Evolutionary conservation across 1,140 invertebrate genomes (phyloP), one percentile per base, ranked within the genome.

Genomic region (Drosophila navojoa): DNA sequence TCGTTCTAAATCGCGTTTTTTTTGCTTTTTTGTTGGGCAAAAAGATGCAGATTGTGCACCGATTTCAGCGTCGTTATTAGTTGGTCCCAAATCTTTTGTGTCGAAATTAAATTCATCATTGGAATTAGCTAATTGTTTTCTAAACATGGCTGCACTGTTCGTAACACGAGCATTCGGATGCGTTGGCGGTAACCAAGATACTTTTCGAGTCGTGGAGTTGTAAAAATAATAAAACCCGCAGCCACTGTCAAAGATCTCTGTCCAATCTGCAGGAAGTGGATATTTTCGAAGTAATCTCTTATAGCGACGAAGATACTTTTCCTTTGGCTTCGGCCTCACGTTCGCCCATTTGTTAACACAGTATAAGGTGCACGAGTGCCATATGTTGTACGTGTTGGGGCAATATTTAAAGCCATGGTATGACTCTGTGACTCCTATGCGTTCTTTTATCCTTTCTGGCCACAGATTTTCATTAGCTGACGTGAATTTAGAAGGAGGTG

Each of bases 381-480:
- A 98, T 66, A 98, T 96, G 91, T 99, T 99, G 79, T 95, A 96
- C 92, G 98, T 99, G 91, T 99, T 99, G 3, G 99, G 99, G 92
- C 99, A 99, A 4, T 96, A 96, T 78, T 94, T 94, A 76, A 95
- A 95, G 32, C 95, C 95, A 32, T 94, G 93, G 78, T 94, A 94
- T 27, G 93, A 94, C 19, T 94, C 93, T 13, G 90, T 81, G 53
- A 94, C 93, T n/a, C 93, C 93, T 53, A 92, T 92, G 3, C 89
- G 75, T 32, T 82, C 54, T 57, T 93, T 94, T 10, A 94, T 92
- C 25, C 92, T 93, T 74, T 94, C 93, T 64, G 93, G 93, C 93
- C 93, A 94, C 73, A 91, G 93, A 92, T 92, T 74, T 90, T 91
- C 80, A 73, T 32, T 6, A 10, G 3, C 35, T 2, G 35, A 52